phyloP scores from a whole-genome alignment of 2,888 invertebrate species.

The Linyphia triangularis region DNA sequence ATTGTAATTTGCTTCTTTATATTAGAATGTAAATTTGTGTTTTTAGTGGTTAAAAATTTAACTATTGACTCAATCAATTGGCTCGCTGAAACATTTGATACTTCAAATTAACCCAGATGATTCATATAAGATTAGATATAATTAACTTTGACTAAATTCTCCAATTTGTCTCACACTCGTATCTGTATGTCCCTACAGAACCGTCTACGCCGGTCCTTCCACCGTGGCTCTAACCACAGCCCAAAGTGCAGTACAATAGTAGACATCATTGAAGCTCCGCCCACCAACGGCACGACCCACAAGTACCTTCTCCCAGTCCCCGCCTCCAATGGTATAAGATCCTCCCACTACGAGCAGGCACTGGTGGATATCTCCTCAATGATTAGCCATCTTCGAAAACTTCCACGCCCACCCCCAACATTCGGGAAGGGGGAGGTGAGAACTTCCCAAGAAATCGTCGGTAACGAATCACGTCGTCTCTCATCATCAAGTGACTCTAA shows the following conservation, averaged over 20 bases:
- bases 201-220: slow-evolving; percentile 58
- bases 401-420: not conserved
- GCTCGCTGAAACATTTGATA: not conserved
- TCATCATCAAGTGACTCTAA: too few relatives aligned
- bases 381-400: slow-evolving; percentile 58
- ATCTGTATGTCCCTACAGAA: too few relatives aligned
- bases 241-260: not conserved
- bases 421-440: not conserved
- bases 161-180: too few relatives aligned
- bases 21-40: not conserved
- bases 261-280: not conserved
- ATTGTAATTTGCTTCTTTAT: not conserved
- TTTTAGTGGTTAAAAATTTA: not conserved
- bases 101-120: too few relatives aligned
- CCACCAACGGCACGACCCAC: slow-evolving; percentile 15
- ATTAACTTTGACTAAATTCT: too few relatives aligned
- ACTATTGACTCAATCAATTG: not conserved
- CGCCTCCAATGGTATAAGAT: slow-evolving; percentile 6
- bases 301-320: not conserved
- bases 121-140: too few relatives aligned
- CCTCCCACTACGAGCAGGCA: slow-evolving; percentile 60
- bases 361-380: slow-evolving; percentile 68
- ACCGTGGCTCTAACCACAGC: not conserved
- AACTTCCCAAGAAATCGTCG: too few relatives aligned
- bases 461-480: too few relatives aligned